Percentiles rank a stretch among this genome's conserved stretches.
phyloP scores from a whole-genome alignment of 2,113 vertebrate species.

The Meriones unguiculatus region DNA sequence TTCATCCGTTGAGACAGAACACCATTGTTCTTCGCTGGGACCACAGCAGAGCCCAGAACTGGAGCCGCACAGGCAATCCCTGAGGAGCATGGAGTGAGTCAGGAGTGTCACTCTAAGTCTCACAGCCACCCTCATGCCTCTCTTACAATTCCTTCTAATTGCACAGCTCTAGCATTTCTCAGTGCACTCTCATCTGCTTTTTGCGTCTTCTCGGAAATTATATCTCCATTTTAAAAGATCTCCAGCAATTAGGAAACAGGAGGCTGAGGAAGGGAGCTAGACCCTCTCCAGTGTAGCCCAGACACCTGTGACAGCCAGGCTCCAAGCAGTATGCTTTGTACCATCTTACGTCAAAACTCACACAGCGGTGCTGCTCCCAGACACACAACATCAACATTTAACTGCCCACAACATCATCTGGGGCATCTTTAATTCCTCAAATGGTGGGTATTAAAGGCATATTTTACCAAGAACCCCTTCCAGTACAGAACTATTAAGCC shows the following conservation, averaged over 20 bases:
- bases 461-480: not conserved
- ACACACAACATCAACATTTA: not conserved
- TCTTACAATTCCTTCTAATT: not conserved
- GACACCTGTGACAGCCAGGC: not conserved
- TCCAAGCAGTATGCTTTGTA: too few relatives aligned
- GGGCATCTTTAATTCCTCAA: not conserved
- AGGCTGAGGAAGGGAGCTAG: not conserved
- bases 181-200: not conserved
- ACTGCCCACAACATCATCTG: not conserved
- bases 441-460: not conserved
- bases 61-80: not conserved
- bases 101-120: too few relatives aligned
- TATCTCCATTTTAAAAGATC: not conserved
- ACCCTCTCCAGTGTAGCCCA: too few relatives aligned
- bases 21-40: not conserved
- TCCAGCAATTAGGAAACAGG: not conserved
- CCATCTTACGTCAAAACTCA: not conserved
- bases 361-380: not conserved
- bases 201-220: not conserved
- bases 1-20: not conserved
- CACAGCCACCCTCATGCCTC: not conserved
- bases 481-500: not conserved
- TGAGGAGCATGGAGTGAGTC: too few relatives aligned
- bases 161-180: rapidly evolving
- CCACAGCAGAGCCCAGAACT: not conserved